phyloP scores from a whole-genome alignment of 2,113 vertebrate species.

The Chaetodon trifascialis region DNA sequence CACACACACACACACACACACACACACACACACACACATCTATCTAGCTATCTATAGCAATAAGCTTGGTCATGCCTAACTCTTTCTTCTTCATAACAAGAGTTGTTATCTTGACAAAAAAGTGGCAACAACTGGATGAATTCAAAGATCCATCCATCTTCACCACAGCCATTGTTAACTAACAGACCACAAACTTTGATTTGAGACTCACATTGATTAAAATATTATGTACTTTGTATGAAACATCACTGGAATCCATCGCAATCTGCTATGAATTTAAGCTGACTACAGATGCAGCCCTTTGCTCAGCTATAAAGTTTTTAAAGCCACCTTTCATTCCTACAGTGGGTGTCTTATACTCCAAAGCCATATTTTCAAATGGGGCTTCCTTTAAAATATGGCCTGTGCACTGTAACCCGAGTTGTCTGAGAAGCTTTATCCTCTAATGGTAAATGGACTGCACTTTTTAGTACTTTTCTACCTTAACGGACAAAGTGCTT shows the following conservation, averaged over 20 bases:
- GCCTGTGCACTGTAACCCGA: constrained; percentile 13
- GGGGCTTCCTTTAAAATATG: not conserved
- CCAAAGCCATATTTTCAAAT: not conserved
- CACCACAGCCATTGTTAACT: not conserved
- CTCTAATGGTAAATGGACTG: not conserved
- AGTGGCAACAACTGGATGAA: not conserved
- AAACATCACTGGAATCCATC: constrained; percentile 1
- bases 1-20: constrained; percentile 15
- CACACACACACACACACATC: constrained; percentile 31
- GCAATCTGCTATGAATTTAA: not conserved
- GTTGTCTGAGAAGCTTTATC: not conserved
- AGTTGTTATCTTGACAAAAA: constrained; percentile 5
- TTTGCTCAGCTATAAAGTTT: not conserved
- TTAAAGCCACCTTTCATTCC: constrained; percentile 1
- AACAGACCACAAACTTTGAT: constrained; percentile 25
- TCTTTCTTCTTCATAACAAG: constrained; percentile 29
- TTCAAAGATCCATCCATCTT: constrained; percentile 23
- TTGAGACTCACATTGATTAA: constrained; percentile 20
- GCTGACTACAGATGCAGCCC: not conserved
- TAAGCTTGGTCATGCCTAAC: not conserved
- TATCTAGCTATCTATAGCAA: constrained; percentile 15
- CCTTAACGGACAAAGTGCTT: too few species aligned
- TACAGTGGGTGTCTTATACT: not conserved
- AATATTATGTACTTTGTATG: not conserved
- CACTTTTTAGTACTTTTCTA: too few species aligned